Evolutionary conservation across 2,113 vertebrate species (phyloP).

Genomic region (Thinocorus orbignyianus): DNA sequence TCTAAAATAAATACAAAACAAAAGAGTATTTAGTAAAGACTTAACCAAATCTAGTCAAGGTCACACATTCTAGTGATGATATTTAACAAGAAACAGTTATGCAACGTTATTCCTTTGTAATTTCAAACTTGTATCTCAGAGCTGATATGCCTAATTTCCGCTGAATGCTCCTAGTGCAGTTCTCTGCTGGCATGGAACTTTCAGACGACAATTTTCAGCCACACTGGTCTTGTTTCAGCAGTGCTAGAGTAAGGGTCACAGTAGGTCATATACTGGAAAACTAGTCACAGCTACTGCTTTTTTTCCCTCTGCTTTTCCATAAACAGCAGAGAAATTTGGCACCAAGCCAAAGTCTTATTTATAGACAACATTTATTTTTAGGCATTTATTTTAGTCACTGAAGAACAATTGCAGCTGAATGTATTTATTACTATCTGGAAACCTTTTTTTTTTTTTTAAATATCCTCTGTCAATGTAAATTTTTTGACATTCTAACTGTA

Average conservation of each 20-base stretch:
- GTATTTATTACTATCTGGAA: conserved; percentile 38
- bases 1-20: background rate
- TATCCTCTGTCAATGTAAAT: background rate
- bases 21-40: background rate
- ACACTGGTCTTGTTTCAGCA: background rate
- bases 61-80: background rate
- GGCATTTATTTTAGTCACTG: conserved; percentile 40
- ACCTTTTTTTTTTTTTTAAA: background rate
- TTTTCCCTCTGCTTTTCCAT: conserved; percentile 24
- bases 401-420: conserved; percentile 54
- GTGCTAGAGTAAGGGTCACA: background rate
- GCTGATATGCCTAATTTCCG: background rate
- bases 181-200: background rate
- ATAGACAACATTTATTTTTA: conserved; percentile 59
- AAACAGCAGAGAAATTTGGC: conserved; percentile 44
- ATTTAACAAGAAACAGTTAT: background rate
- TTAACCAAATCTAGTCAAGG: background rate
- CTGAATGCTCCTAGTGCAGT: rapidly evolving
- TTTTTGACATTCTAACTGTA: background rate
- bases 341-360: conserved; percentile 35
- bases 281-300: background rate
- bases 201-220: background rate
- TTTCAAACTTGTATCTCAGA: background rate
- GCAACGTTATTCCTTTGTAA: background rate
- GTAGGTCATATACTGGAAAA: conserved; percentile 27